Percentiles rank a stretch among this genome's conserved stretches.
These are phyloP conservation scores for Gallinago solitaria DNA, from an alignment of 2,797 vertebrate genomes.

Conservation along the genomic window DNA sequence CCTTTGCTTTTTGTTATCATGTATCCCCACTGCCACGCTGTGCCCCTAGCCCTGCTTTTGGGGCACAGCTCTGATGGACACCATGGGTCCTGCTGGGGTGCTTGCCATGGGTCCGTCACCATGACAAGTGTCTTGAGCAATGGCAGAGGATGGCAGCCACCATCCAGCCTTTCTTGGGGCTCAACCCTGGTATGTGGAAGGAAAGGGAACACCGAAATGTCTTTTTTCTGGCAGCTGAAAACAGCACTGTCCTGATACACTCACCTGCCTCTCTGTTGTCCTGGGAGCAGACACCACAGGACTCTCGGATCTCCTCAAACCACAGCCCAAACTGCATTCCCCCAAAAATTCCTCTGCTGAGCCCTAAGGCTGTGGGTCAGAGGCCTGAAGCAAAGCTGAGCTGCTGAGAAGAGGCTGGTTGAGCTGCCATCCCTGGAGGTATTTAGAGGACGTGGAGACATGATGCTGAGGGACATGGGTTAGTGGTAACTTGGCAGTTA, in stretches of 20 bases:
- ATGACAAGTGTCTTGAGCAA: fast-evolving
- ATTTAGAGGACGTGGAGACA: neutral
- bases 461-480: neutral
- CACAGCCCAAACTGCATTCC: neutral
- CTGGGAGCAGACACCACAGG: neutral
- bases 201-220: neutral
- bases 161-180: neutral
- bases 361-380: fast-evolving
- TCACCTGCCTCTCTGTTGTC: neutral
- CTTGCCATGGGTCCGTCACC: neutral
- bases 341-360: neutral
- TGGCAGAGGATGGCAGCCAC: neutral
- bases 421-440: neutral
- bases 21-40: fast-evolving
- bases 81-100: neutral
- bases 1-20: fast-evolving
- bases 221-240: neutral
- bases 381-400: neutral
- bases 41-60: neutral
- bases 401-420: neutral
- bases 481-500: neutral
- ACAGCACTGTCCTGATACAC: neutral
- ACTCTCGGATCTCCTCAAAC: neutral
- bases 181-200: fast-evolving
- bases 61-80: neutral